These are phyloP conservation scores for Drosophila multiciliata DNA, from an alignment of 2,888 invertebrate genomes.

Conservation along the genomic window DNA sequence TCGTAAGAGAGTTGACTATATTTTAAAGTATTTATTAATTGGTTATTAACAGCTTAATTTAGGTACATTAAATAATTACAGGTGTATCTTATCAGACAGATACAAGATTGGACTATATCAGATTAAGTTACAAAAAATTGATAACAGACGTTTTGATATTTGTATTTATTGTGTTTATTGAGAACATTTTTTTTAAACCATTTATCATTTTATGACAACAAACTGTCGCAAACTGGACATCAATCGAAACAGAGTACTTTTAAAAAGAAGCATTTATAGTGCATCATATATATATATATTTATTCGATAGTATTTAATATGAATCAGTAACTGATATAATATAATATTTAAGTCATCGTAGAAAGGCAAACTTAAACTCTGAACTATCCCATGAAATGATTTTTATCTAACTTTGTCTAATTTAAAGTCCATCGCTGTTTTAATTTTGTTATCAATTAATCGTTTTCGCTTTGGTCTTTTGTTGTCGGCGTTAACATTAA, in stretches of 20 bases:
- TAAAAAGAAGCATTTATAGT: not conserved
- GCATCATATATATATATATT: not conserved
- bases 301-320: not conserved
- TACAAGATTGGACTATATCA: not conserved
- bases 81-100: not conserved
- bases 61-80: not conserved
- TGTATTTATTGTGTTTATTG: not conserved
- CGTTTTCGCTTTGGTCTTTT: slow-evolving; percentile 19
- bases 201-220: not conserved
- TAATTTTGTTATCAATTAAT: slow-evolving; percentile 37
- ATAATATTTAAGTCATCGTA: not conserved
- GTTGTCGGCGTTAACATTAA: slow-evolving; percentile 43
- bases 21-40: not conserved
- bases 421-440: slow-evolving; percentile 12
- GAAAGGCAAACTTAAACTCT: not conserved
- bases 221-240: not conserved
- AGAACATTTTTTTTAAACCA: not conserved
- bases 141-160: not conserved
- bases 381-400: not conserved
- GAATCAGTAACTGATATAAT: not conserved
- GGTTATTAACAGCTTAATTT: not conserved
- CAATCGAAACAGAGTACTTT: slow-evolving; percentile 3
- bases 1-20: not conserved
- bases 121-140: not conserved
- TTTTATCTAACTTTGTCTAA: slow-evolving; percentile 6